phyloP scores from a whole-genome alignment of 2,113 vertebrate genomes.

The Syrmaticus mikado region DNA sequence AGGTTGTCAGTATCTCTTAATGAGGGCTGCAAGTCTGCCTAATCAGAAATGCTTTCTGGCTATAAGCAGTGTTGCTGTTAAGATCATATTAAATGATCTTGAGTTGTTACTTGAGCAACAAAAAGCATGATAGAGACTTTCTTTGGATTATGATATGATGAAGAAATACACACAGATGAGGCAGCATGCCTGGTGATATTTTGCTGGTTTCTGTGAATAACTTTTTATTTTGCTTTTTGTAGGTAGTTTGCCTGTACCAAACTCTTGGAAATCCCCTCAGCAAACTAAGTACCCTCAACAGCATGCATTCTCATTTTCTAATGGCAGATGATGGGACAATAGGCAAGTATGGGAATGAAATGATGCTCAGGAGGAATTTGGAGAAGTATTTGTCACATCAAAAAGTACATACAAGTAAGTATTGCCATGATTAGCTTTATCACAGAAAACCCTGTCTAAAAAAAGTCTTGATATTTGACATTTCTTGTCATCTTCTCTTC shows the following conservation, averaged over 20 bases:
- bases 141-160: background rate
- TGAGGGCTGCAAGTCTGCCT: background rate
- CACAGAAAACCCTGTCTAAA: background rate
- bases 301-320: constrained; percentile 95
- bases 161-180: background rate
- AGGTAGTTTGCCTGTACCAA: constrained; percentile 93
- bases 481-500: background rate
- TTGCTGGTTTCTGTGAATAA: background rate
- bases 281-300: constrained; percentile 91
- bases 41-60: background rate
- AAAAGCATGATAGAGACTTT: background rate
- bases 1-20: background rate
- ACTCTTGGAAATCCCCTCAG: constrained; percentile 90
- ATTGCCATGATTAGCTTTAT: background rate
- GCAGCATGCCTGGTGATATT: background rate
- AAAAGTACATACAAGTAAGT: constrained; percentile 92
- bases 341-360: constrained; percentile 92
- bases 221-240: constrained; percentile 41
- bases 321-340: constrained; percentile 94
- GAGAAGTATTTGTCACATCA: constrained; percentile 91
- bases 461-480: background rate
- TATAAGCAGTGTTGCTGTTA: background rate
- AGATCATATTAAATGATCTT: background rate
- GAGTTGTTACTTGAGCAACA: background rate
- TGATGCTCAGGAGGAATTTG: constrained; percentile 87